phyloP scores from a whole-genome alignment of 2,113 vertebrate genomes.

The Lasiurus borealis region DNA sequence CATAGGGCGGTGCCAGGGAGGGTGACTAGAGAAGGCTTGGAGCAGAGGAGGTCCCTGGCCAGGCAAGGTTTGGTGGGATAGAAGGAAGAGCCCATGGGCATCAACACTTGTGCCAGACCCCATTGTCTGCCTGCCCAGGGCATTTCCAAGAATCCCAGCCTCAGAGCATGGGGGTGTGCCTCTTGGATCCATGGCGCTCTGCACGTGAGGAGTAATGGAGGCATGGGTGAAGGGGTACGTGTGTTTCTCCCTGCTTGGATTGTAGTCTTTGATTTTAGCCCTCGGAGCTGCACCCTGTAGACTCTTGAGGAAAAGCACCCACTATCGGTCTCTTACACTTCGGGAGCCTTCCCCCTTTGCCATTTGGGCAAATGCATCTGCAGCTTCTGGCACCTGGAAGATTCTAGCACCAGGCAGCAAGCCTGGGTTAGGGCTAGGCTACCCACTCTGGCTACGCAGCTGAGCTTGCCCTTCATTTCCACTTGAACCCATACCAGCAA shows the following conservation, averaged over 20 bases:
- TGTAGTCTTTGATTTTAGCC: not conserved
- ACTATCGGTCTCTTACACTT: not conserved
- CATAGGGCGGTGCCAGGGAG: not conserved
- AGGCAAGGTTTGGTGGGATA: not conserved
- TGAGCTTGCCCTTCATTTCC: not conserved
- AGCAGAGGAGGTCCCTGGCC: not conserved
- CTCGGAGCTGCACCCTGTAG: not conserved
- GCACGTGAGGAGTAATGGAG: not conserved
- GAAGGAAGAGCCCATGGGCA: not conserved
- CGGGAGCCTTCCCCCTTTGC: not conserved
- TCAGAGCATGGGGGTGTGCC: not conserved
- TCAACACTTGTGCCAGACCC: not conserved
- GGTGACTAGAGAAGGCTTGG: not conserved
- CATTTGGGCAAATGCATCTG: not conserved
- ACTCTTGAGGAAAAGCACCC: not conserved
- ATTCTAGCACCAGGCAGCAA: not conserved
- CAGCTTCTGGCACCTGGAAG: slow-evolving; percentile 3
- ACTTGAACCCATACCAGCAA: not conserved
- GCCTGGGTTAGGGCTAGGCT: not conserved
- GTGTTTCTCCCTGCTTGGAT: not conserved
- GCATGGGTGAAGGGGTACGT: not conserved
- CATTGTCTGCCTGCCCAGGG: not conserved
- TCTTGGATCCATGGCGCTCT: not conserved
- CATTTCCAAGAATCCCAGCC: not conserved
- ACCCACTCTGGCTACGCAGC: not conserved